Base-by-base conservation (phyloP, 1,140 invertebrate species). In the Drosophila ambigua region DNA sequence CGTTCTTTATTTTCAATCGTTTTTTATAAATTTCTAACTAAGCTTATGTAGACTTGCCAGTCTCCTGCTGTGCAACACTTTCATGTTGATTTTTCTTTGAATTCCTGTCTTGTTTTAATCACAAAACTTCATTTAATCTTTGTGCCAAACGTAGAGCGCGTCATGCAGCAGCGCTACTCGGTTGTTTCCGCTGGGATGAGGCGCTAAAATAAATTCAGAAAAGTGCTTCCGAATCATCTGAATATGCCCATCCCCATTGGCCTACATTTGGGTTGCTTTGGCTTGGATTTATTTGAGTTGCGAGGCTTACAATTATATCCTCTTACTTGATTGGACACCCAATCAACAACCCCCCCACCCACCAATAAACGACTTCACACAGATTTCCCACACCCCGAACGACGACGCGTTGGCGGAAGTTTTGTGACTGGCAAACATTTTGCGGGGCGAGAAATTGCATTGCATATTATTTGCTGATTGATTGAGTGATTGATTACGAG, bases 381-480 rank as follows among this genome's bases (percentile, higher is more conserved):
- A 31, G 15, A 54, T 11, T n/a, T 43, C 13, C 20, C 7, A 4
- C 13, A 28, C 63, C 23, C 26, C 20, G 15, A 51, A 57, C 66
- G 57, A 68, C 57, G 63, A 55, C 11, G 67, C 67, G 57, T 69
- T 64, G 13, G 44, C 67, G 67, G 67, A 76, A 76, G 63, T 67
- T 85, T 84, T 79, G 31, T 35, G 62, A 39, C 72, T 68, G 81
- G 64, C 81, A 84, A 84, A 84, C 77, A 85, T 85, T 84, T 74
- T 79, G 71, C 58, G 62, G 57, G 79, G 78, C 72, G 79, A 76
- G 73, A 79, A 87, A 79, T 88, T 87, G 80, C 82, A 87, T 87
- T 87, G 82, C 83, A 88, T 87, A 87, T 87, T 87, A 87, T 83
- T 88, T 88, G 84, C 83, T 87, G 83, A 88, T 87, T 87, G 83